Conservation (phyloP, 1,140 invertebrate species). For the Mizuhopecten yessoensis region DNA sequence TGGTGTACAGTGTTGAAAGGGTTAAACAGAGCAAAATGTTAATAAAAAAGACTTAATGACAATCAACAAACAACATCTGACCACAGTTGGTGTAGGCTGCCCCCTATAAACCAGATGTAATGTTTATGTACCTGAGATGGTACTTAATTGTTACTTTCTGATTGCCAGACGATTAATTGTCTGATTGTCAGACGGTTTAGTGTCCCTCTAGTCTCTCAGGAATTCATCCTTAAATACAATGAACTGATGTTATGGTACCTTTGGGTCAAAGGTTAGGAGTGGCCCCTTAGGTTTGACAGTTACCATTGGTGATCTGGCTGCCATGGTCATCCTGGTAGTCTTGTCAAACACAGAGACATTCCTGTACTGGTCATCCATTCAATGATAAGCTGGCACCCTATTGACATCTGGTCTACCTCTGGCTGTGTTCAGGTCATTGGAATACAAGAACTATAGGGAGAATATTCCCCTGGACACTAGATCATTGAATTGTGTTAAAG, state of each 20-base stretch:
- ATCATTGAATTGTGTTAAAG: too few species aligned
- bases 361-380: neutral
- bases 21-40: too few species aligned
- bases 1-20: too few species aligned
- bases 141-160: neutral
- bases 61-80: too few species aligned
- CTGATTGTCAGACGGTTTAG: neutral
- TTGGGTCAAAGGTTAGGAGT: neutral
- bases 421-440: too few species aligned
- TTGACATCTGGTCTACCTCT: neutral
- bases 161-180: neutral
- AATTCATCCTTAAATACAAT: neutral
- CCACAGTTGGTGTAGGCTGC: neutral
- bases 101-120: neutral
- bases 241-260: neutral
- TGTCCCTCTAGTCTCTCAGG: neutral
- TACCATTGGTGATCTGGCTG: constrained; percentile 4
- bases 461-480: too few species aligned
- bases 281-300: neutral
- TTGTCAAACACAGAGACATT: neutral
- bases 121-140: neutral
- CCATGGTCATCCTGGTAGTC: neutral
- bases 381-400: neutral
- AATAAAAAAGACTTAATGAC: too few species aligned
- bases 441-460: too few species aligned